Percentiles rank a stretch among this genome's conserved stretches.
Evolutionary conservation across 2,113 vertebrate species (phyloP).

Genomic region (Chrysemys picta): DNA sequence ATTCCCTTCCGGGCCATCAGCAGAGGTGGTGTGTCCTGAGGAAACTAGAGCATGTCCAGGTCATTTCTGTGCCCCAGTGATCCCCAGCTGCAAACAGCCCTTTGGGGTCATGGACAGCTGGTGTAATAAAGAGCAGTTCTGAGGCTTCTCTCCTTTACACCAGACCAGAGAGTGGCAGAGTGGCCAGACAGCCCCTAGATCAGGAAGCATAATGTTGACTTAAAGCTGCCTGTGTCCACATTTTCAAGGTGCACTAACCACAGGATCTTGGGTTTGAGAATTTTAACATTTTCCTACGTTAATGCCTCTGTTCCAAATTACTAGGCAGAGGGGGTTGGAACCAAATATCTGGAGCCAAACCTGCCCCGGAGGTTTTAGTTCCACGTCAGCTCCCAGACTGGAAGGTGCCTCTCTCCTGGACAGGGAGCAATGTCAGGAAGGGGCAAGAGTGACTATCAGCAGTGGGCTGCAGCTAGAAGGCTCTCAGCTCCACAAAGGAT

Average conservation of each 20-base stretch:
- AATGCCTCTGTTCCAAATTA: background rate
- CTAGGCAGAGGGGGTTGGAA: background rate
- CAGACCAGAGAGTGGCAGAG: background rate
- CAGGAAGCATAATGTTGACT: background rate
- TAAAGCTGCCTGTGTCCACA: background rate
- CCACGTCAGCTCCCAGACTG: fast-evolving
- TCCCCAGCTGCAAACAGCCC: background rate
- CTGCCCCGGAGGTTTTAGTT: fast-evolving
- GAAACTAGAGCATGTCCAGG: background rate
- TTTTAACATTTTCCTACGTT: background rate
- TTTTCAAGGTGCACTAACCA: fast-evolving
- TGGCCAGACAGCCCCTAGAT: background rate
- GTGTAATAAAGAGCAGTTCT: background rate
- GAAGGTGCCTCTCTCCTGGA: background rate
- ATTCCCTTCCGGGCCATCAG: background rate
- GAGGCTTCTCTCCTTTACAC: background rate
- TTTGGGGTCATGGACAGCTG: background rate
- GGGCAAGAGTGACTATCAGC: background rate
- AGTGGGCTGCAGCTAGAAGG: background rate
- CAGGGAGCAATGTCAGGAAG: background rate
- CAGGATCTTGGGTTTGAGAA: background rate
- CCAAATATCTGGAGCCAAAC: background rate
- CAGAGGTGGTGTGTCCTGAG: background rate
- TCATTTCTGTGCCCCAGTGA: background rate
- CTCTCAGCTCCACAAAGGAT: background rate